These are phyloP conservation scores for Tympanuchus pallidicinctus DNA, from an alignment of 2,113 vertebrate species.

Conservation along the genomic window DNA sequence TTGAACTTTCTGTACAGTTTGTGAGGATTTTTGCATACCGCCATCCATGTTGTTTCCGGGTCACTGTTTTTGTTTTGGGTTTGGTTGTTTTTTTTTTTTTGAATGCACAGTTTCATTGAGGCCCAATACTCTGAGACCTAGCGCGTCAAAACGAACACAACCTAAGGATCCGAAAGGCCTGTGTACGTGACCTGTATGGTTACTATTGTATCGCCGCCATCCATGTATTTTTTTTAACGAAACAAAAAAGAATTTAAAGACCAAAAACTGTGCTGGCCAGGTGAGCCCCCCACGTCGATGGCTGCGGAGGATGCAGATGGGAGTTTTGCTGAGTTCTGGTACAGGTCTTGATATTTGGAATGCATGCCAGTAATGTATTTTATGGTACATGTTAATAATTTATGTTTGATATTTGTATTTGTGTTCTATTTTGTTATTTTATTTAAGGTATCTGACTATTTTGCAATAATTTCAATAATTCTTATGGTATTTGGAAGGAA, in stretches of 20 bases:
- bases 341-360: slow-evolving; percentile 80
- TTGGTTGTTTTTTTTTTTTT: slow-evolving; percentile 61
- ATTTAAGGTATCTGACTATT: slow-evolving; percentile 79
- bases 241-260: slow-evolving; percentile 77
- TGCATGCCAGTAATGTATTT: slow-evolving; percentile 86
- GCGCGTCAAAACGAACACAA: slow-evolving; percentile 5
- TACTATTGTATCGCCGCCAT: slow-evolving; percentile 64
- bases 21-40: slow-evolving; percentile 84
- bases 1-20: slow-evolving; percentile 85
- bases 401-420: slow-evolving; percentile 84
- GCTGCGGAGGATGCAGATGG: slow-evolving; percentile 65
- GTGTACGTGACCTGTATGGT: slow-evolving; percentile 64
- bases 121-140: slow-evolving; percentile 74
- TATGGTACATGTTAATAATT: slow-evolving; percentile 80
- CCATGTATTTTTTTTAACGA: slow-evolving; percentile 76
- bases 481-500: slow-evolving; percentile 77
- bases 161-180: slow-evolving; percentile 43
- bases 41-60: slow-evolving; percentile 73
- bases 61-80: slow-evolving; percentile 58
- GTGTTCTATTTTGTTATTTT: slow-evolving; percentile 82
- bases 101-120: slow-evolving; percentile 82
- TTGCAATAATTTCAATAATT: slow-evolving; percentile 83
- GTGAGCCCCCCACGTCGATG: slow-evolving; percentile 43
- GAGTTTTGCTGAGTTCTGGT: slow-evolving; percentile 70
- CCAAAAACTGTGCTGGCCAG: slow-evolving; percentile 86